phyloP scores from a whole-genome alignment of 2,888 invertebrate genomes.

The Tromatobia lineatoria region DNA sequence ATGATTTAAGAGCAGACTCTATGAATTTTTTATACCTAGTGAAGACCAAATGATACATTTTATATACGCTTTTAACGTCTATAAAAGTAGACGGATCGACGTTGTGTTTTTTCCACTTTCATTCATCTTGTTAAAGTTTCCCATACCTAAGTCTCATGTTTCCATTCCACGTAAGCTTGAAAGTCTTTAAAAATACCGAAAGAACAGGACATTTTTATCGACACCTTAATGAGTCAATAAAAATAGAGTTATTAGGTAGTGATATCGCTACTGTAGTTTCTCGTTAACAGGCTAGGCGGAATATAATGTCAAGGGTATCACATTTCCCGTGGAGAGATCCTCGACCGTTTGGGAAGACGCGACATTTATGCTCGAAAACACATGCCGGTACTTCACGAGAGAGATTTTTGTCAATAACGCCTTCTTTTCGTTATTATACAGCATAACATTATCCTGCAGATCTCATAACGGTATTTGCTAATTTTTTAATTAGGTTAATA shows the following conservation, averaged over 20 bases:
- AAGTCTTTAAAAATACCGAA: not conserved
- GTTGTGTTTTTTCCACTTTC: not conserved
- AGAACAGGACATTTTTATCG: slow-evolving; percentile 22
- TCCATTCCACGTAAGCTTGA: not conserved
- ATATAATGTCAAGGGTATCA: slow-evolving; percentile 62
- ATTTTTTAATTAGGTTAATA: too few species aligned
- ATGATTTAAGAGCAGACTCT: not conserved
- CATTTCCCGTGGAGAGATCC: slow-evolving; percentile 44
- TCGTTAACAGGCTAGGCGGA: slow-evolving; percentile 26
- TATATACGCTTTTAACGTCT: not conserved
- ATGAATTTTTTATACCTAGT: not conserved
- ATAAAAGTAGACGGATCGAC: not conserved
- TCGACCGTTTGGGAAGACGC: slow-evolving; percentile 27
- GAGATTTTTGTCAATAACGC: not conserved
- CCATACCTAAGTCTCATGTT: not conserved
- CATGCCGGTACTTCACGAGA: slow-evolving; percentile 4
- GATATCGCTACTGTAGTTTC: slow-evolving; percentile 59
- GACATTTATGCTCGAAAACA: slow-evolving; percentile 53
- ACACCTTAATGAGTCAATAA: slow-evolving; percentile 9
- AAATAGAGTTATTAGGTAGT: slow-evolving; percentile 54
- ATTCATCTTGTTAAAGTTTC: not conserved
- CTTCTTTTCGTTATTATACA: not conserved
- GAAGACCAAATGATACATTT: not conserved
- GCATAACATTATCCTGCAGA: not conserved
- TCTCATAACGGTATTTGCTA: not conserved